Evolutionary conservation across 2,888 invertebrate species (phyloP).

Genomic region (Thereva nobilitata): DNA sequence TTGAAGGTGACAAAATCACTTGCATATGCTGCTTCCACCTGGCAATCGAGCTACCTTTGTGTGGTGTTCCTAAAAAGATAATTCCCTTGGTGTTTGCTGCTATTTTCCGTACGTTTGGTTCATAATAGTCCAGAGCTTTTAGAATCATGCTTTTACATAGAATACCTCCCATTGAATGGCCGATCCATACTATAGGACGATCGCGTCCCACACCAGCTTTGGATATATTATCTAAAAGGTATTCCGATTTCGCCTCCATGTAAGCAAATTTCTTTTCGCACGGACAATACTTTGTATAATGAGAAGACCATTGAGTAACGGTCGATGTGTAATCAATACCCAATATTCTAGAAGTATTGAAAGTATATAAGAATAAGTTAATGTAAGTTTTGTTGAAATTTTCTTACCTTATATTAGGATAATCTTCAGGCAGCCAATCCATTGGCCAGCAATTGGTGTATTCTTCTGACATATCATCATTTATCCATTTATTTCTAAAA

Average conservation of each 20-base stretch:
- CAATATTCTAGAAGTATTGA: slow-evolving; percentile 61
- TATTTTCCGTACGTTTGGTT: slow-evolving; percentile 62
- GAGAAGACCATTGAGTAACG: slow-evolving; percentile 79
- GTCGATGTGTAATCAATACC: slow-evolving; percentile 89
- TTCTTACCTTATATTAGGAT: slow-evolving; percentile 63
- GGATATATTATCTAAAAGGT: slow-evolving; percentile 69
- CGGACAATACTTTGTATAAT: slow-evolving; percentile 58
- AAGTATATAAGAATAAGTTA: not conserved
- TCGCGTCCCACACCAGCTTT: slow-evolving; percentile 75
- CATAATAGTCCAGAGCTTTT: slow-evolving; percentile 64
- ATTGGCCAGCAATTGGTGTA: slow-evolving; percentile 89
- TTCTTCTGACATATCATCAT: slow-evolving; percentile 52
- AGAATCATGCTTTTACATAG: slow-evolving; percentile 84
- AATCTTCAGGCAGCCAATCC: slow-evolving; percentile 89
- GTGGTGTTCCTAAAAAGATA: slow-evolving; percentile 89
- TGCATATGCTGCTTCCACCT: slow-evolving; percentile 74
- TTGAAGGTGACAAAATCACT: slow-evolving; percentile 81
- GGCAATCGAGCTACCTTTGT: slow-evolving; percentile 81
- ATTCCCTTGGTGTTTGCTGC: slow-evolving; percentile 77
- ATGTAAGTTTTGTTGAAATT: not conserved
- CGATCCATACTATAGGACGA: slow-evolving; percentile 85
- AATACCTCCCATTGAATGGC: slow-evolving; percentile 96
- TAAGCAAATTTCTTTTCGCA: slow-evolving; percentile 62
- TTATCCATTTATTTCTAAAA: slow-evolving; percentile 49
- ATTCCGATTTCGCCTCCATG: slow-evolving; percentile 69